Evolutionary conservation across 2,888 invertebrate species (phyloP).

Genomic region (Pyralis farinalis): DNA sequence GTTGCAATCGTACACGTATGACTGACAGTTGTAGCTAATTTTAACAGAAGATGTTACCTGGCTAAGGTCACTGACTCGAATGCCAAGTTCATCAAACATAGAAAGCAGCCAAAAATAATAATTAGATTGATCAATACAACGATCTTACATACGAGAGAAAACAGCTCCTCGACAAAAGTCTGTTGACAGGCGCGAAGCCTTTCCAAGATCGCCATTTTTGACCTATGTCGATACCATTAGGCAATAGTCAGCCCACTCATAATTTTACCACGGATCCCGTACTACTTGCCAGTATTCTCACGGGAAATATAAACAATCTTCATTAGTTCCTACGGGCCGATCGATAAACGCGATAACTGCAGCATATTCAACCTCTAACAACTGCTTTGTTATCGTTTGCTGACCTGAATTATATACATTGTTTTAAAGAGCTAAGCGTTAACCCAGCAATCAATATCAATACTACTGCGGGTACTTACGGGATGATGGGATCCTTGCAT

Average conservation of each 20-base stretch:
- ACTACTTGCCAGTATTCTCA: conserved; percentile 20
- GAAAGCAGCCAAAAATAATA: conserved; percentile 31
- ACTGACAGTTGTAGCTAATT: neutral
- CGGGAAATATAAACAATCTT: conserved; percentile 47
- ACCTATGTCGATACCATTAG: conserved; percentile 8
- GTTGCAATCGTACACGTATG: too few species aligned
- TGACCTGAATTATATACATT: neutral
- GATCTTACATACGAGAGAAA: conserved; percentile 26
- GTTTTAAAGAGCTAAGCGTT: conserved; percentile 1
- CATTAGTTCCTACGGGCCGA: conserved; percentile 47
- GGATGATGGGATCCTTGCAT: conserved; percentile 36
- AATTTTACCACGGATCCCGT: conserved; percentile 29
- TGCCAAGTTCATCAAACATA: conserved; percentile 31
- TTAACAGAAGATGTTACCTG: neutral
- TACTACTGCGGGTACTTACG: conserved; percentile 46
- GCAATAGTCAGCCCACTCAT: conserved; percentile 19
- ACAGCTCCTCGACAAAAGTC: conserved; percentile 16
- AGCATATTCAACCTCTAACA: conserved; percentile 16
- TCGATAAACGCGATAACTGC: conserved; percentile 50
- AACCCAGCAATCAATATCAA: neutral
- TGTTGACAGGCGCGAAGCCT: conserved; percentile 39
- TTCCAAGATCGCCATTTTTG: conserved; percentile 20
- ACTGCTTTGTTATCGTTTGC: conserved; percentile 19
- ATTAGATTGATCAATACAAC: conserved; percentile 55
- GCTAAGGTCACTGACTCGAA: conserved; percentile 22